Evolutionary conservation across 2,113 vertebrate genomes (phyloP), one percentile per base, ranked within the genome.

Genomic region (Erythrocebus patas): DNA sequence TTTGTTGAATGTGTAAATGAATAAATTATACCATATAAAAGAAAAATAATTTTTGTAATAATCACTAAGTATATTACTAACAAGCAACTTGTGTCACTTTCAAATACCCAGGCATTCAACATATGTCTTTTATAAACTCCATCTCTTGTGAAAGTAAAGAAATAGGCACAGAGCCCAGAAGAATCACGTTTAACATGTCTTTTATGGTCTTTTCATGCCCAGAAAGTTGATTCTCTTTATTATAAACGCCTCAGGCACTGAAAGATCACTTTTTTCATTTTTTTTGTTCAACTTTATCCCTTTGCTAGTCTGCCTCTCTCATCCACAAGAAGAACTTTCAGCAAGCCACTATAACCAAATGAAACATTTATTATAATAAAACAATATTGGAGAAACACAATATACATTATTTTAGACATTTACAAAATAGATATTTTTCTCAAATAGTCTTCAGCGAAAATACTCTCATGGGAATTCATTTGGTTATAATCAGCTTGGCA

Each of bases 141-240:
- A 91, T 72, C n/a, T 95, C 96, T 95, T 93, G 27, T 93, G 50
- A 78, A 79, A 97, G 66, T 78, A 83, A 97, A 97, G 43, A 96
- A 97, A 98, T 78, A 96, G 92, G 89, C 88, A 94, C 18, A 96
- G 52, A 95, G 64, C 96, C 88, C 75, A 93, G 92, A 75, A 96
- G 30, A 96, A 97, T 98, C 96, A 97, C 96, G 95, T 97, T 94
- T 93, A 97, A 97, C 89, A 83, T 88, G 96, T 45, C 91, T 98
- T 45, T 80, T 82, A 81, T 5, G 3, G 45, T 93, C 50, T 72
- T 97, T 95, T 98, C 38, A 30, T 93, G 68, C 93, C 94, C 91
- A 89, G 96, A 98, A 98, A 98, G 86, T 66, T 78, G 78, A 94
- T 96, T 98, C 72, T 94, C 35, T 96, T 96, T 96, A 97, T 97